These are phyloP conservation scores for Sebastes diaconus DNA, from an alignment of 2,797 vertebrate species.

Conservation along the genomic window DNA sequence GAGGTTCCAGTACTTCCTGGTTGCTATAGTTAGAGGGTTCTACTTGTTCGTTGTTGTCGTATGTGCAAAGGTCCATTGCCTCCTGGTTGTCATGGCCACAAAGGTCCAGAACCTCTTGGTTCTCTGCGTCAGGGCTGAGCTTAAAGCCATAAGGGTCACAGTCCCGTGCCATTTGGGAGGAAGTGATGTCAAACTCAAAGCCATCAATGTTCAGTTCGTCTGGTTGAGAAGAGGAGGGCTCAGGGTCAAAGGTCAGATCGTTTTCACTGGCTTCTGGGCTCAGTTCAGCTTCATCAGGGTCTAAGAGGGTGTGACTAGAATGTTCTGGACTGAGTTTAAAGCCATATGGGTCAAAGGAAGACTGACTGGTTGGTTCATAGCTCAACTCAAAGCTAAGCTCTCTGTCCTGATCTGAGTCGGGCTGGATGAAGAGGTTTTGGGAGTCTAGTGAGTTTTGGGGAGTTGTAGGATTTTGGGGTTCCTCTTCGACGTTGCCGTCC, in stretches of 20 bases:
- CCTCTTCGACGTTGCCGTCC: background rate
- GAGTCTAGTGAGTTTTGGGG: conserved; percentile 42
- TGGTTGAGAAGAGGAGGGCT: conserved; percentile 44
- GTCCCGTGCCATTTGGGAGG: conserved; percentile 48
- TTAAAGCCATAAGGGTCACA: conserved; percentile 77
- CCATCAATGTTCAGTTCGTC: conserved; percentile 45
- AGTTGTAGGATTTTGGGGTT: background rate
- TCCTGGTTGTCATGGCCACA: conserved; percentile 41
- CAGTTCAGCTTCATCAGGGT: conserved; percentile 68
- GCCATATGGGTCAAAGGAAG: conserved; percentile 78
- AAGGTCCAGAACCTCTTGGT: conserved; percentile 64
- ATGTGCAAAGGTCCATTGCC: conserved; percentile 24
- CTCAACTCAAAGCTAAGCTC: conserved; percentile 62
- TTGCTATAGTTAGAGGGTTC: conserved; percentile 45
- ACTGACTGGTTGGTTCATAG: conserved; percentile 61
- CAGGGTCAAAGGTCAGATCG: conserved; percentile 55
- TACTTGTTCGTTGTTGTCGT: conserved; percentile 37
- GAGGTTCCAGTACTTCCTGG: conserved; percentile 48
- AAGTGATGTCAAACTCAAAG: conserved; percentile 53
- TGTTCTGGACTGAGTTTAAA: conserved; percentile 81
- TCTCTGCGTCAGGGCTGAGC: conserved; percentile 72
- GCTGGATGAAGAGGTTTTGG: conserved; percentile 22
- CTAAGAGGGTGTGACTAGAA: conserved; percentile 70
- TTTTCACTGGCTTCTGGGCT: conserved; percentile 62
- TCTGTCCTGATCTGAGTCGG: conserved; percentile 31